These are phyloP conservation scores for Bergia sp. DNA, from an alignment of 92 coral and sea anemone genomes.

Conservation along the genomic window DNA sequence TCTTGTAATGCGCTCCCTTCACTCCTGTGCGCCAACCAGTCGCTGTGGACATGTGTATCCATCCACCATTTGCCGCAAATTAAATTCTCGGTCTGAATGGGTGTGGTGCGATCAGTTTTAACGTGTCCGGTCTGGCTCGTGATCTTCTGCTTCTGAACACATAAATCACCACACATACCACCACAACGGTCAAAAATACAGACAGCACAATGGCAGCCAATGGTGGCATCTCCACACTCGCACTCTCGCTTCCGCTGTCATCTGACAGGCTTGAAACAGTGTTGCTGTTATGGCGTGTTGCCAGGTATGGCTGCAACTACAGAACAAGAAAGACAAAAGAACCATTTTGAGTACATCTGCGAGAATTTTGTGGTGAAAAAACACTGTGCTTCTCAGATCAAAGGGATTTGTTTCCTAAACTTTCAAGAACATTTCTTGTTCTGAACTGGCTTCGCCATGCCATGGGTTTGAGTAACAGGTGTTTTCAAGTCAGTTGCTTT, in stretches of 20 bases:
- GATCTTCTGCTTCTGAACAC: slow-evolving; percentile 75
- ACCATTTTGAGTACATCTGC: too few species aligned
- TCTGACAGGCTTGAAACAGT: slow-evolving; percentile 40
- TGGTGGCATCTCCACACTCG: slow-evolving; percentile 59
- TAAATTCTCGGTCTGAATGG: slow-evolving; percentile 72
- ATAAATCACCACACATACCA: slow-evolving; percentile 52
- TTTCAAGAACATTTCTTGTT: too few species aligned
- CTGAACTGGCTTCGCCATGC: too few species aligned
- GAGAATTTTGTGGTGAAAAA: too few species aligned
- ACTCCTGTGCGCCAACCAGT: background rate
- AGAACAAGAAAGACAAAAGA: background rate
- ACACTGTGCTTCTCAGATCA: background rate
- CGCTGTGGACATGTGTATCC: background rate
- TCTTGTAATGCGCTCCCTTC: background rate
- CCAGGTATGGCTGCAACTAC: slow-evolving; percentile 60
- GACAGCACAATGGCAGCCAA: slow-evolving; percentile 75
- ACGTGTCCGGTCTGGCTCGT: slow-evolving; percentile 63
- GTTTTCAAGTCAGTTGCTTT: background rate
- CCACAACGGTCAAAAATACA: slow-evolving; percentile 60
- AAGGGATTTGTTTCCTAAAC: background rate
- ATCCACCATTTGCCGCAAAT: background rate
- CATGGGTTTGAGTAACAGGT: background rate
- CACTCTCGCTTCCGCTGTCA: slow-evolving; percentile 37
- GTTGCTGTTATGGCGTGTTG: slow-evolving; percentile 70
- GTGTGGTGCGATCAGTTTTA: slow-evolving; percentile 54